A percentile compares a stretch with the other conserved stretches of the same genome.
Conservation (phyloP, 2,113 vertebrate species). For the Plotosus lineatus region DNA sequence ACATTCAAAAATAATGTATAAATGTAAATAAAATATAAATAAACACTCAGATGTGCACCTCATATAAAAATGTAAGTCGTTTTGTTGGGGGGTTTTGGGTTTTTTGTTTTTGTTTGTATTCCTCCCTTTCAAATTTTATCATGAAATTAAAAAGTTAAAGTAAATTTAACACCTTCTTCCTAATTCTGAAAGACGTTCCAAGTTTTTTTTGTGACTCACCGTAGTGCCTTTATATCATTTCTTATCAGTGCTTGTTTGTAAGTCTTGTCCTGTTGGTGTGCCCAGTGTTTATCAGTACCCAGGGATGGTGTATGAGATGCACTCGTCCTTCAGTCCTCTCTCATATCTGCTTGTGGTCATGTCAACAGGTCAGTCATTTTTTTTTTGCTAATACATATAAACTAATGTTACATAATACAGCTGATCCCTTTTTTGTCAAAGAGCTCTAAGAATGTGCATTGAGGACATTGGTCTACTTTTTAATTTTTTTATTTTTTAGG, state of each 20-base stretch:
- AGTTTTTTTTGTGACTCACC: neutral
- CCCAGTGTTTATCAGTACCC: constrained; percentile 45
- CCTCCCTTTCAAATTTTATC: neutral
- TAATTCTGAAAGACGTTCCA: neutral
- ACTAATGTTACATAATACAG: neutral
- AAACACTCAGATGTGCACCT: too few species aligned
- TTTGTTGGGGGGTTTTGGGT: too few species aligned
- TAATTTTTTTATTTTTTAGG: too few species aligned
- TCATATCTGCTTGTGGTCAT: constrained; percentile 47
- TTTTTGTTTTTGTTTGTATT: too few species aligned
- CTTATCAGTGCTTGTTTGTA: neutral
- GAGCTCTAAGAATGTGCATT: neutral
- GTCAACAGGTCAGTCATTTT: constrained; percentile 48
- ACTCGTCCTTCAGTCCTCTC: constrained; percentile 29
- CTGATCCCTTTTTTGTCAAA: neutral
- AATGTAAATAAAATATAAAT: too few species aligned
- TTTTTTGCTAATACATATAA: neutral
- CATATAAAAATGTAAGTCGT: too few species aligned
- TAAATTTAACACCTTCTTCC: neutral
- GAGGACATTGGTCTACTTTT: neutral
- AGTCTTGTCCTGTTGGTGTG: neutral
- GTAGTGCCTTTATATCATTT: neutral
- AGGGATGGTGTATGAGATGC: constrained; percentile 38
- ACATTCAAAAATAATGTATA: too few species aligned
- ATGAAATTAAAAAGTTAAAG: neutral